These are phyloP conservation scores for Platalea minor DNA, from an alignment of 2,797 vertebrate species.

Conservation along the genomic window DNA sequence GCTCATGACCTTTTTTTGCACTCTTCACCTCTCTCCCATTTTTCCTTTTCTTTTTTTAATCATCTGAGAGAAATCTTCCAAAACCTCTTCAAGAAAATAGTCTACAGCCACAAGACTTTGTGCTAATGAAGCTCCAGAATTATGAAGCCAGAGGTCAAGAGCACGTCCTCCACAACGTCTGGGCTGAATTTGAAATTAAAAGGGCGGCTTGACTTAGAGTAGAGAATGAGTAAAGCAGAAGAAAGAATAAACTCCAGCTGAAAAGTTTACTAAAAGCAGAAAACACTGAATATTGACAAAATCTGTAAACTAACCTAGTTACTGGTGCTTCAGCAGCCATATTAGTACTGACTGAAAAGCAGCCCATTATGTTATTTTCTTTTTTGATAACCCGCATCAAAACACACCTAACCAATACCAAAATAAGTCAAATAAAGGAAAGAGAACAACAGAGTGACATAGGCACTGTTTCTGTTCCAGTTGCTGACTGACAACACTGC, in stretches of 20 bases:
- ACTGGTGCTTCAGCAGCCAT: neutral
- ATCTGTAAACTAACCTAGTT: neutral
- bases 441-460: conserved; percentile 11
- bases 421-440: neutral
- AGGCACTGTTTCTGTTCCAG: conserved; percentile 34
- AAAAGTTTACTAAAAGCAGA: conserved; percentile 10
- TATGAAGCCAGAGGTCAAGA: conserved; percentile 13
- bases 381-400: neutral
- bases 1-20: accelerated
- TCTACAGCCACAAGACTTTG: neutral
- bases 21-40: neutral
- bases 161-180: neutral
- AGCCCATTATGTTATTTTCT: neutral
- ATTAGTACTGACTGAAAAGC: neutral
- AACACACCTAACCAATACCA: neutral
- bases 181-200: conserved; percentile 19
- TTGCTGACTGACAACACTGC: conserved; percentile 88
- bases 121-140: neutral
- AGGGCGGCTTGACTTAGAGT: neutral
- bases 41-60: neutral
- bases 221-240: neutral
- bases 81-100: conserved; percentile 33
- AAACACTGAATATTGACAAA: neutral
- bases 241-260: neutral
- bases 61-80: neutral